Evolutionary conservation across 2,113 vertebrate genomes (phyloP), one percentile per base, ranked within the genome.

Genomic region (Butorides virescens): DNA sequence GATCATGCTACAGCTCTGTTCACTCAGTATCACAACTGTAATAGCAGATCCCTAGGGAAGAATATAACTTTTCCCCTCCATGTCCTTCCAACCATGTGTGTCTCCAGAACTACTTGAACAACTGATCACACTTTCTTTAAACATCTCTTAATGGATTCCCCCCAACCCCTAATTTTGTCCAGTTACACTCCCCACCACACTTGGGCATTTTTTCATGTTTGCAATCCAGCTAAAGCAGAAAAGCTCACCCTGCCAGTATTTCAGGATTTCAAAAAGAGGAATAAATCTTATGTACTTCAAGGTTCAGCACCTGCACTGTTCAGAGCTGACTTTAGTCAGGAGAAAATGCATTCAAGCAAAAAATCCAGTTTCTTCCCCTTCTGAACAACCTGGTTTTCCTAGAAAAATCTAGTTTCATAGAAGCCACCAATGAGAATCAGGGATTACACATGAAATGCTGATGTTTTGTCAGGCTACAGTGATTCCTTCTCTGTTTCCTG

Each of bases 101-200:
- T 63, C 26, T 72, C 59, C 25, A 59, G 32, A 78, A 82, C 52
- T 67, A 67, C 37, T 18, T 30, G 17, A 90, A 58, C 42, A 90
- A 74, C 32, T 15, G 9, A 12, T 71, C 30, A 71, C 22, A 13
- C 9, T 56, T 79, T 42, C 25, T 79, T 86, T 36, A 55, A 71
- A 12, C n/a, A 32, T 55, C 20, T 11, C 11, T 75, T 58, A 63
- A 86, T 9, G 4, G 32, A 61, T 50, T 44, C 9, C 10, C 21
- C 21, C 20, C 10, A 8, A 14, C 3, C 3, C 29, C 32, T 14
- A 7, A 7, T 53, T 93, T 73, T 77, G 27, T 66, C 27, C 32
- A 53, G 4, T 0, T 39, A 8, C 18, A 90, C 2, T 1, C 17
- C 2, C 2, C 13, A 44, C 36, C 26, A n/a, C 22, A 59, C 21